Evolutionary conservation across 2,797 vertebrate genomes (phyloP).

Genomic region (Hyperoplus immaculatus): DNA sequence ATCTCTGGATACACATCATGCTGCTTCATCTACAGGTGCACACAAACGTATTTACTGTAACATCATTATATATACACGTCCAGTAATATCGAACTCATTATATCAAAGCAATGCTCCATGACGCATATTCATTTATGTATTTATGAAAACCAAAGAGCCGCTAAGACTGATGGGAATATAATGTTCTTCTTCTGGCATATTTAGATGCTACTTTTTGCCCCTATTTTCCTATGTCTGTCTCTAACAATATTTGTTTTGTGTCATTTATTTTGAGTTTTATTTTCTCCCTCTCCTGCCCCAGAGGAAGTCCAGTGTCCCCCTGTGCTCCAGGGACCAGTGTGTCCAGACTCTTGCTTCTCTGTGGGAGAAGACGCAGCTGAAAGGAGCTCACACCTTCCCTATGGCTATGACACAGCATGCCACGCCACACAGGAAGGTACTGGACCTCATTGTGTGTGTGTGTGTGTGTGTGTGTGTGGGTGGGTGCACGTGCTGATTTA

Average conservation of each 20-base stretch:
- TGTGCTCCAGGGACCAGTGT: constrained; percentile 85
- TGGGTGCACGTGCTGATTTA: neutral
- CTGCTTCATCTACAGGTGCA: constrained; percentile 94
- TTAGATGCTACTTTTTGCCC: neutral
- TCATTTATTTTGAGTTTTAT: neutral
- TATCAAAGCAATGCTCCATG: too few species aligned
- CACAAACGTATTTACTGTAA: neutral
- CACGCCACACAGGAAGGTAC: constrained; percentile 91
- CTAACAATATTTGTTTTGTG: neutral
- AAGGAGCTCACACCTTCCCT: constrained; percentile 90
- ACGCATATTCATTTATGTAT: neutral
- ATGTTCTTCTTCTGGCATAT: neutral
- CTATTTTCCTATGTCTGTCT: neutral
- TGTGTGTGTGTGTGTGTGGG: neutral
- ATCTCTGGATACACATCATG: constrained; percentile 96
- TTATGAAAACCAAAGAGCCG: neutral
- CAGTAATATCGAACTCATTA: neutral
- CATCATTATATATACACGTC: neutral
- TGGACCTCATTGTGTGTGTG: constrained; percentile 13
- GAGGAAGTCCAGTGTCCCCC: constrained; percentile 89
- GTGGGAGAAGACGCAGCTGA: constrained; percentile 92
- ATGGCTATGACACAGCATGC: constrained; percentile 90
- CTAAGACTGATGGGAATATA: neutral
- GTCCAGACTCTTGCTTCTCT: constrained; percentile 89
- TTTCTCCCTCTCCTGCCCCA: constrained; percentile 60